Conservation (phyloP, 2,888 invertebrate species). For the Digitonthophagus gazella region DNA sequence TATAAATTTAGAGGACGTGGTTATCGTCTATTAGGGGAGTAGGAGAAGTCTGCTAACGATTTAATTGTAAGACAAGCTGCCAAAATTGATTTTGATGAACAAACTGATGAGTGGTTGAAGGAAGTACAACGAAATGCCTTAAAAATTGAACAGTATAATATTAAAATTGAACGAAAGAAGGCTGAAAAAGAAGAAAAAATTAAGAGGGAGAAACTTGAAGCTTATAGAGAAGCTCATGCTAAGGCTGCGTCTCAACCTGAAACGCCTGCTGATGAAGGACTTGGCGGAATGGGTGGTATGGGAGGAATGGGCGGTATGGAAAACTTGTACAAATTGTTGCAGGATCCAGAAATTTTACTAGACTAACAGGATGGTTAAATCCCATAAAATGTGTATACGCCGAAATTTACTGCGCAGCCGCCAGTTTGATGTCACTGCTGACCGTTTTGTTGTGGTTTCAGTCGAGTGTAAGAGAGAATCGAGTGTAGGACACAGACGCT, state of each 20-base stretch:
- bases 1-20: conserved; percentile 93
- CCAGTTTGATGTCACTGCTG: too few relatives aligned
- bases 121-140: conserved; percentile 90
- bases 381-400: too few relatives aligned
- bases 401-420: too few relatives aligned
- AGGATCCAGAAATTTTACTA: conserved; percentile 75
- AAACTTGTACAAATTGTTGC: conserved; percentile 59
- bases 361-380: too few relatives aligned
- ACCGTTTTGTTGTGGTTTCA: too few relatives aligned
- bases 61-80: conserved; percentile 85
- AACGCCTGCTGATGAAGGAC: conserved; percentile 39
- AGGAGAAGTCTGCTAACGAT: conserved; percentile 84
- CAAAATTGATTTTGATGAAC: conserved; percentile 92
- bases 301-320: conserved; percentile 42
- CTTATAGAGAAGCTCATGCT: conserved; percentile 64
- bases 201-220: conserved; percentile 57
- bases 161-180: conserved; percentile 75
- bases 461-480: too few relatives aligned
- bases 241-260: conserved; percentile 52
- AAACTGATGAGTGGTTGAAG: conserved; percentile 86
- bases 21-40: conserved; percentile 81
- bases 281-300: conserved; percentile 38
- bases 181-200: conserved; percentile 69
- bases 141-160: conserved; percentile 83
- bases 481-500: too few relatives aligned